phyloP scores from a whole-genome alignment of 2,113 vertebrate genomes.

The Rhea americana region DNA sequence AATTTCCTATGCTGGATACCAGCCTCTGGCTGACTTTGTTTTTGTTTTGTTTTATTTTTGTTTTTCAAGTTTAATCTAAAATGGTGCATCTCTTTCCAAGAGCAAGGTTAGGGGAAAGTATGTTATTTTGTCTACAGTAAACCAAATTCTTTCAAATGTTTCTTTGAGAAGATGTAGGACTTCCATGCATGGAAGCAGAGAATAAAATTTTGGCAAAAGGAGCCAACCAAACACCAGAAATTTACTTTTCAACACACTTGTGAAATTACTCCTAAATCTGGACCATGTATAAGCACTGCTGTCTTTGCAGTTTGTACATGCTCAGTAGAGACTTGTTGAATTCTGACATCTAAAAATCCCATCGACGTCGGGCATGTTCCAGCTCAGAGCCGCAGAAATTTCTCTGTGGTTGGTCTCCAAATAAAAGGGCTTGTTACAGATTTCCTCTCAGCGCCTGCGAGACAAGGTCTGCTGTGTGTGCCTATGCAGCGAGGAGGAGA shows the following conservation, averaged over 20 bases:
- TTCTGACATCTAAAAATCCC: slow-evolving; percentile 9
- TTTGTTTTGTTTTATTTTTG: slow-evolving; percentile 36
- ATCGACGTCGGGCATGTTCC: not conserved
- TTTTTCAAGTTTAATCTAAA: slow-evolving; percentile 54
- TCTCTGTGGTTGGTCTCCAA: slow-evolving; percentile 18
- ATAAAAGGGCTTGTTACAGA: not conserved
- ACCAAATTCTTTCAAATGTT: not conserved
- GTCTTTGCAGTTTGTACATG: not conserved
- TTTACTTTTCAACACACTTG: slow-evolving; percentile 33
- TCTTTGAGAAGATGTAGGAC: not conserved
- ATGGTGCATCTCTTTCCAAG: slow-evolving; percentile 23
- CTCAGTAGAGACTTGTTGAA: slow-evolving; percentile 26
- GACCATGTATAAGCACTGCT: not conserved
- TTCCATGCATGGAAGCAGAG: not conserved
- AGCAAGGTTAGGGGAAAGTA: slow-evolving; percentile 59
- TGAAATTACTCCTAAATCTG: not conserved
- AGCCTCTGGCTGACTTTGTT: not conserved
- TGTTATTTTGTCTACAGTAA: slow-evolving; percentile 54
- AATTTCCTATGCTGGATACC: slow-evolving; percentile 7
- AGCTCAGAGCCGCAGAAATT: slow-evolving; percentile 8
- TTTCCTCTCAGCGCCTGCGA: not conserved
- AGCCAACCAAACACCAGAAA: not conserved
- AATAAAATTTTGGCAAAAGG: not conserved
- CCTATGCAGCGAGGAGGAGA: not conserved
- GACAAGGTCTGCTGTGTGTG: slow-evolving; percentile 22